Base-by-base conservation (phyloP, 2,888 invertebrate genomes). In the Platycheirus albimanus region DNA sequence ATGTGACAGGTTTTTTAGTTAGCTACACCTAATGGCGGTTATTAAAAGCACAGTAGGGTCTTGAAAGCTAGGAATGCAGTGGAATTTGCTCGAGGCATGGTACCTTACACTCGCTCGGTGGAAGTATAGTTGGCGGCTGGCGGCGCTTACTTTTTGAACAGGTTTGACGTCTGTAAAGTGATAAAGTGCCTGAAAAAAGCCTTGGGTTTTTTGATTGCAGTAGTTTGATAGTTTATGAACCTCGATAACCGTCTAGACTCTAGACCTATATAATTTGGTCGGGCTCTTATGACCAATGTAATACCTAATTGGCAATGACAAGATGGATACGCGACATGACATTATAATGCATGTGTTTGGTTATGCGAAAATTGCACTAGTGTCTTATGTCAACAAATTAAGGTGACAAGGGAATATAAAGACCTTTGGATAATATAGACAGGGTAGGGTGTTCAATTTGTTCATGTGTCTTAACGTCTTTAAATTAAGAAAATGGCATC, bases 1-100 rank as follows among this genome's bases (percentile, higher is more conserved):
- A n/a, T n/a, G n/a, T n/a, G 56, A 66, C 49, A 51, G 24, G 43
- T 58, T 64, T 47, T n/a, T 64, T 49, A 64, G 38, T 64, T 56
- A 51, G 36, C 13, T 28, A 43, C 19, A 56, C 24, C 20, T 64
- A 56, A 47, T 64, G 47, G 30, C 7, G 41, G 19, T 47, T 30
- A 41, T 54, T 41, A 20, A 28, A 45, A 61, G 19, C 30, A 33
- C 43, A 61, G 43, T 45, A 61, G 45, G 61, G 45, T 61, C 30
- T 45, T 30, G 17, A 45, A 28, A 30, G 28, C 3, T 19, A 43
- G 45, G 30, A 61, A 45, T 61, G 43, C 61, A 7, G 17, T 43
- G 4, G 13, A 17, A 52, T 33, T 41, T 19, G 19, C 8, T 61
- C 19, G 28, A 7, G 45, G 17, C n/a, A 17, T 38, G n/a, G 36